phyloP scores from a whole-genome alignment of 2,113 vertebrate species.

The Clarias magur region DNA sequence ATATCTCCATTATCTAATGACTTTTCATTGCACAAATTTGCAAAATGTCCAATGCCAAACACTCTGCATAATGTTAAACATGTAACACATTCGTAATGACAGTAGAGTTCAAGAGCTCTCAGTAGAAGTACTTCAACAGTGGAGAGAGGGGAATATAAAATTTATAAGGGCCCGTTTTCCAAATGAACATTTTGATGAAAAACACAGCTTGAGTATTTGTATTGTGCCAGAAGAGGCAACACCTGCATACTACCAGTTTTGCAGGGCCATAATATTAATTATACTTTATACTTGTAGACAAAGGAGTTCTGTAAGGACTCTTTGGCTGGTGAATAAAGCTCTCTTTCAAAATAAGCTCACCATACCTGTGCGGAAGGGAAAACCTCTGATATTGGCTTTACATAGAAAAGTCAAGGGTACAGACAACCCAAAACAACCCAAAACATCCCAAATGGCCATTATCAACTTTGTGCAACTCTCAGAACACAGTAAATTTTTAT shows the following conservation, averaged over 20 bases:
- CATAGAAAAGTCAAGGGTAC: neutral
- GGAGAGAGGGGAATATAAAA: conserved; percentile 41
- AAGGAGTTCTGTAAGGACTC: neutral
- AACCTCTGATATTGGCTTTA: neutral
- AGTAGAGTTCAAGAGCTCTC: conserved; percentile 63
- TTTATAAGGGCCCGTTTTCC: conserved; percentile 31
- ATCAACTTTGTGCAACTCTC: neutral
- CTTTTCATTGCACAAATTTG: conserved; percentile 60
- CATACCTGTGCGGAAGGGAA: neutral
- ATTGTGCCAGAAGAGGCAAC: neutral
- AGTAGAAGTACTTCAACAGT: conserved; percentile 51
- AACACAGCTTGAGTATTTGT: conserved; percentile 7
- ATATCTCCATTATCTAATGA: conserved; percentile 59
- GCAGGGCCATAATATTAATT: neutral
- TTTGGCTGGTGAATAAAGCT: neutral
- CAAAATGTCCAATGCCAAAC: conserved; percentile 60
- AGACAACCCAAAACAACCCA: neutral
- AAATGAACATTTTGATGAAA: neutral
- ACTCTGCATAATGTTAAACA: conserved; percentile 57
- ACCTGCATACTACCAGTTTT: neutral
- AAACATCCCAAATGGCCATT: neutral
- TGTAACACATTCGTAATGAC: conserved; percentile 55
- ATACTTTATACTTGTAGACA: neutral
- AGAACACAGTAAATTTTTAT: neutral
- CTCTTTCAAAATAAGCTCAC: neutral